Evolutionary conservation across 1,140 invertebrate genomes (phyloP).

Genomic region (Papilio helenus): DNA sequence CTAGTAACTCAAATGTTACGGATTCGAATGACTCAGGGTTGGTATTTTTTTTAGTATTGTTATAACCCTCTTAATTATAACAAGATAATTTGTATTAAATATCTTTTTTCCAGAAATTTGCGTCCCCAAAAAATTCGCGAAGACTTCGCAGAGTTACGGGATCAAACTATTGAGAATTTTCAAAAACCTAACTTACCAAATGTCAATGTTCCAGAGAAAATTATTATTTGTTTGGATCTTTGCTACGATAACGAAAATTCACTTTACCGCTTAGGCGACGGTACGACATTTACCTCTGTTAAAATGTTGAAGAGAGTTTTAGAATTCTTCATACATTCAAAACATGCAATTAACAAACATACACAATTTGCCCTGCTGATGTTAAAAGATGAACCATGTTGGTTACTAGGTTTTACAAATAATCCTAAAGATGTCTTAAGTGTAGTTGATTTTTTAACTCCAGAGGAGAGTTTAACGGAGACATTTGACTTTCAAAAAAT

Average conservation of each 20-base stretch:
- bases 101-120: slow-evolving; percentile 35
- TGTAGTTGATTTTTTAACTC: slow-evolving; percentile 82
- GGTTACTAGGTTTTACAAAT: slow-evolving; percentile 86
- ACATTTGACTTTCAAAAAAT: slow-evolving; percentile 84
- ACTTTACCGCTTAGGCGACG: slow-evolving; percentile 82
- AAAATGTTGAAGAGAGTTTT: slow-evolving; percentile 86
- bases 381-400: slow-evolving; percentile 82
- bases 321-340: slow-evolving; percentile 86
- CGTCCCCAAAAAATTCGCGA: slow-evolving; percentile 42
- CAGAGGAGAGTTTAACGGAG: slow-evolving; percentile 81
- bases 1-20: slow-evolving; percentile 43
- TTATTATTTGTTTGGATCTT: slow-evolving; percentile 87
- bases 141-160: slow-evolving; percentile 58
- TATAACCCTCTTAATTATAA: not conserved
- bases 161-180: slow-evolving; percentile 69
- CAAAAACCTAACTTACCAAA: slow-evolving; percentile 79
- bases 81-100: slow-evolving; percentile 7
- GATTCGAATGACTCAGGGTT: slow-evolving; percentile 46
- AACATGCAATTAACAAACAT: slow-evolving; percentile 84
- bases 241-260: slow-evolving; percentile 85
- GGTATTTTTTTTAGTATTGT: slow-evolving; percentile 37
- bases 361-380: slow-evolving; percentile 88
- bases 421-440: slow-evolving; percentile 85
- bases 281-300: slow-evolving; percentile 83
- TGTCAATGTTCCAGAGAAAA: slow-evolving; percentile 85